Percentiles rank a stretch among this genome's conserved stretches.
These are phyloP conservation scores for Oostethus manadensis DNA, from an alignment of 2,113 vertebrate genomes.

Conservation along the genomic window DNA sequence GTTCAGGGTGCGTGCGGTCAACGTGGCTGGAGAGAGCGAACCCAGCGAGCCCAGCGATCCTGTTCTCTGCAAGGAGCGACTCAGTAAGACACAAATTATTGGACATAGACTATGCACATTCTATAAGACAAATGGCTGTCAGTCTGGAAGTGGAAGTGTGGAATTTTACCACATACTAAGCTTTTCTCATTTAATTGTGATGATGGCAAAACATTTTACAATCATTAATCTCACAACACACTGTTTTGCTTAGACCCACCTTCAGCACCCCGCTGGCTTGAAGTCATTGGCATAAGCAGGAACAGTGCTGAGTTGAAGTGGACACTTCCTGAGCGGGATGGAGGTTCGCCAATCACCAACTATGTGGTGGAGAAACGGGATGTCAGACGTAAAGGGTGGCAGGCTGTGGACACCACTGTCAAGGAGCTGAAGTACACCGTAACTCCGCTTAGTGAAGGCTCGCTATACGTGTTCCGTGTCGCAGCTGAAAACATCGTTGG, in stretches of 20 bases:
- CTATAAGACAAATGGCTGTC: not conserved
- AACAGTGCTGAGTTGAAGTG: constrained; percentile 93
- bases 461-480: constrained; percentile 93
- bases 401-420: constrained; percentile 92
- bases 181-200: not conserved
- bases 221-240: too few relatives aligned
- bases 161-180: not conserved
- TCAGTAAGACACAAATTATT: constrained; percentile 82
- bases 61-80: constrained; percentile 92
- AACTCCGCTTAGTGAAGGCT: constrained; percentile 87
- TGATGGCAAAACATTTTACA: not conserved
- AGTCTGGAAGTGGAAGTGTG: not conserved
- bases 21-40: constrained; percentile 91
- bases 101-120: not conserved
- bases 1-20: constrained; percentile 90
- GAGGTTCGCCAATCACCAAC: constrained; percentile 91
- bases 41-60: constrained; percentile 95
- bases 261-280: constrained; percentile 89
- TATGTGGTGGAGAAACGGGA: constrained; percentile 96
- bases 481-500: constrained; percentile 93
- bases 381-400: constrained; percentile 93
- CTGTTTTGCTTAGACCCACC: constrained; percentile 78
- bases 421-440: constrained; percentile 91
- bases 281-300: constrained; percentile 84
- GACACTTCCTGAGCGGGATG: constrained; percentile 89